Percentiles rank a stretch among this genome's conserved stretches.
These are phyloP conservation scores for Alexandromys fortis DNA, from an alignment of 2,113 vertebrate genomes.

Conservation along the genomic window DNA sequence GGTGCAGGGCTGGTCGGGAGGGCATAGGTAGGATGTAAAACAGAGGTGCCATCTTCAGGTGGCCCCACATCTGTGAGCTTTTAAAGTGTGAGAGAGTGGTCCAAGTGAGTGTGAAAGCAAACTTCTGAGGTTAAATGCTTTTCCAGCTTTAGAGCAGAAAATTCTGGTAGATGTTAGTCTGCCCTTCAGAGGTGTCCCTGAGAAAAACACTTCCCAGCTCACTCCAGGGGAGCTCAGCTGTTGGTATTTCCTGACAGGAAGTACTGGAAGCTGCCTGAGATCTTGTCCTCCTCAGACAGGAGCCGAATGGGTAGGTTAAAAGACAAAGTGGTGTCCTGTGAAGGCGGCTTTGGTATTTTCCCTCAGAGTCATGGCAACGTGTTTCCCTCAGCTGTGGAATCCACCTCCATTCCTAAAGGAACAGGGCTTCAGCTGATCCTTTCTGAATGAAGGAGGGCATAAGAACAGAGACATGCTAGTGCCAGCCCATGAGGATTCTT, in stretches of 20 bases:
- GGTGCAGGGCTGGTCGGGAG: not conserved
- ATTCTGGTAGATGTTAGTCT: not conserved
- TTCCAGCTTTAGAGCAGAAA: not conserved
- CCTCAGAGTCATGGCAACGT: not conserved
- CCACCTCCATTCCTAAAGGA: not conserved
- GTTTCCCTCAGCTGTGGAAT: not conserved
- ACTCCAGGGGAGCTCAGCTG: fast-evolving
- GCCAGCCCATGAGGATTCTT: not conserved
- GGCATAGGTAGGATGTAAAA: fast-evolving
- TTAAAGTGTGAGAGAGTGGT: not conserved
- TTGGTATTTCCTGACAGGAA: not conserved
- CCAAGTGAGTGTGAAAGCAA: not conserved
- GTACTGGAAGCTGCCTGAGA: too few species aligned
- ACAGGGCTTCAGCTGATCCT: too few species aligned
- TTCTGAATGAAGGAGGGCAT: not conserved
- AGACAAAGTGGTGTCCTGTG: not conserved
- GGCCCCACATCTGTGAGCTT: not conserved
- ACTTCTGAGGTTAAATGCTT: not conserved
- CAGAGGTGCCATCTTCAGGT: not conserved
- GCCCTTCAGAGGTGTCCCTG: not conserved
- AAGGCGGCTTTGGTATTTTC: not conserved
- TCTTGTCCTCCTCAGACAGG: too few species aligned
- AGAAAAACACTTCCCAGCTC: not conserved
- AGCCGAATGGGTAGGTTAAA: too few species aligned
- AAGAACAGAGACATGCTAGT: not conserved